Conservation (phyloP, 2,797 vertebrate species). For the Margarornis squamiger region DNA sequence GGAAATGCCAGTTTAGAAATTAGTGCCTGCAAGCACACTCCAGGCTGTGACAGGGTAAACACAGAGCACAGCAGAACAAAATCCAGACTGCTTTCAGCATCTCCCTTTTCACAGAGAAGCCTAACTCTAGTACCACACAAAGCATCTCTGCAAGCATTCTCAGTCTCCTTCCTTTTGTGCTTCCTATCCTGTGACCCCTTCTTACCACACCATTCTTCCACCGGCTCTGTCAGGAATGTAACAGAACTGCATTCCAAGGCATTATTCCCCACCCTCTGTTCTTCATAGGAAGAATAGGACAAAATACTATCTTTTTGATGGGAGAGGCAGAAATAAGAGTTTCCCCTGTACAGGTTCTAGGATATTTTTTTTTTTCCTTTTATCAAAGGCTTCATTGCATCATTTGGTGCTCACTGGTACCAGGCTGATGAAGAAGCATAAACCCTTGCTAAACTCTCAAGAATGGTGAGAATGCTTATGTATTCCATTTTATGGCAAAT, state of each 20-base stretch:
- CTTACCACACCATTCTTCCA: neutral
- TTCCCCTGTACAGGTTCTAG: neutral
- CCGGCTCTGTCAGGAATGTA: neutral
- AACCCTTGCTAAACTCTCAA: neutral
- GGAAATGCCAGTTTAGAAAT: neutral
- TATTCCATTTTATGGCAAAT: neutral
- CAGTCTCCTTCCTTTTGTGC: neutral
- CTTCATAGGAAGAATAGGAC: neutral
- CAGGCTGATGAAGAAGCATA: neutral
- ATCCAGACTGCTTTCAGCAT: neutral
- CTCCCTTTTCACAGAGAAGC: neutral
- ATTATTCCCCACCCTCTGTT: neutral
- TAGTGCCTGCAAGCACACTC: neutral
- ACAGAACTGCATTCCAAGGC: neutral
- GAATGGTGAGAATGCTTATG: neutral
- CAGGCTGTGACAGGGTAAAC: neutral
- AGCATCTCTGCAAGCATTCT: neutral
- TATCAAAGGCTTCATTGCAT: neutral
- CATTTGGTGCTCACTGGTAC: neutral
- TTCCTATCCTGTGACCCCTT: neutral
- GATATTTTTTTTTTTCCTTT: neutral
- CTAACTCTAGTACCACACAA: rapidly evolving
- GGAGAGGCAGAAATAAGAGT: neutral
- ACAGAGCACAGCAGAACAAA: neutral
- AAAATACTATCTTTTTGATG: neutral